Evolutionary conservation across 2,797 vertebrate species (phyloP).

Genomic region (Alauda arvensis): DNA sequence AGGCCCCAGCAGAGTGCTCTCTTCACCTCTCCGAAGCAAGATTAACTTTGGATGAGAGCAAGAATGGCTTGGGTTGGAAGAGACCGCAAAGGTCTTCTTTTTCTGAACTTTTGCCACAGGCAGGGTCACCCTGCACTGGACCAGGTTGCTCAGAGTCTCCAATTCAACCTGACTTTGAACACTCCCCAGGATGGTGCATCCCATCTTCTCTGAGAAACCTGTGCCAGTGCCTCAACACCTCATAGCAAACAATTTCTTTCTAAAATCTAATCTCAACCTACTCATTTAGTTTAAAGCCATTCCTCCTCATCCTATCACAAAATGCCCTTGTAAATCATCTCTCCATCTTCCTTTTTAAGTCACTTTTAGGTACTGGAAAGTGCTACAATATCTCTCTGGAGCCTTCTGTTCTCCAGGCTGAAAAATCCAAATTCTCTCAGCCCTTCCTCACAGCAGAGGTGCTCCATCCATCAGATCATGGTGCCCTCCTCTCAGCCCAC

Average conservation of each 20-base stretch:
- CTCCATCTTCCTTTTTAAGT: neutral
- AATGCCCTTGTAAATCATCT: neutral
- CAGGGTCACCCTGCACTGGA: rapidly evolving
- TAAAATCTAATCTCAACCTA: neutral
- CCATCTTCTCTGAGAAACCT: neutral
- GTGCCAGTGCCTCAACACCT: neutral
- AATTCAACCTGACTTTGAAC: neutral
- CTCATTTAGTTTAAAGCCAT: neutral
- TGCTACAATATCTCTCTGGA: neutral
- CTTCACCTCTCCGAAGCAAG: neutral
- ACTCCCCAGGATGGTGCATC: neutral
- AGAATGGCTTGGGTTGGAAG: neutral
- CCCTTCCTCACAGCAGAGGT: rapidly evolving
- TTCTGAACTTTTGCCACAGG: too few species aligned
- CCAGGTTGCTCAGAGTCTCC: neutral
- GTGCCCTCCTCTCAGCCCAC: rapidly evolving
- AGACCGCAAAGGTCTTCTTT: neutral
- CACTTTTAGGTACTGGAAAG: neutral
- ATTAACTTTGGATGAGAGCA: neutral
- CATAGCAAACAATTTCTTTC: neutral
- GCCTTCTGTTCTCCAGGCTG: neutral
- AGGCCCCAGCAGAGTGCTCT: rapidly evolving
- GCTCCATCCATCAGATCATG: rapidly evolving
- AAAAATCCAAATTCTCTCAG: neutral
- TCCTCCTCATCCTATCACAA: neutral